Evolutionary conservation across 1,140 invertebrate species (phyloP).

Genomic region (Centruroides sculpturatus): DNA sequence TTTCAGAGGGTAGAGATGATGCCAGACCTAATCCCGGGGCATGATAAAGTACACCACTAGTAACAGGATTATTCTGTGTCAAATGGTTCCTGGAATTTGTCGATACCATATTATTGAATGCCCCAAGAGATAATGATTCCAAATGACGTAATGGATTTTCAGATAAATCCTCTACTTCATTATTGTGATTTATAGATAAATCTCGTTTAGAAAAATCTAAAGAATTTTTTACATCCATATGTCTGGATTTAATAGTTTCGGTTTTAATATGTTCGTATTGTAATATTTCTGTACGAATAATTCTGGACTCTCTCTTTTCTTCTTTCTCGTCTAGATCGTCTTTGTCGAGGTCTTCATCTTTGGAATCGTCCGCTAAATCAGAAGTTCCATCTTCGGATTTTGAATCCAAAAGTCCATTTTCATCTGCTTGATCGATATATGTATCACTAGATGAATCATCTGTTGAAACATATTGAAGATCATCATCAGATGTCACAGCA

Average conservation of each 20-base stretch:
- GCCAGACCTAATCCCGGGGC: slow-evolving; percentile 19
- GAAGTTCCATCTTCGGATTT: slow-evolving; percentile 14
- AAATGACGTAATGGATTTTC: slow-evolving; percentile 57
- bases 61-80: not conserved
- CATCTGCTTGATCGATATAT: slow-evolving; percentile 20
- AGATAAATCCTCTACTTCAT: slow-evolving; percentile 7
- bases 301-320: not conserved
- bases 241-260: not conserved
- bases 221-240: not conserved
- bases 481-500: slow-evolving; percentile 27
- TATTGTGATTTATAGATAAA: not conserved
- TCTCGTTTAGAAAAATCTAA: not conserved
- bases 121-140: slow-evolving; percentile 63
- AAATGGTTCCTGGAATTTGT: not conserved
- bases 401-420: slow-evolving; percentile 12
- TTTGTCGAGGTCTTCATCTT: slow-evolving; percentile 13
- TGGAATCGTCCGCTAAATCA: slow-evolving; percentile 11
- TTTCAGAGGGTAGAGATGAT: not conserved
- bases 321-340: not conserved
- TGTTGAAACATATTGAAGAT: slow-evolving; percentile 13
- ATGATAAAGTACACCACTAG: slow-evolving; percentile 18
- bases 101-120: slow-evolving; percentile 31
- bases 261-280: too few species aligned
- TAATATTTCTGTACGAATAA: too few species aligned
- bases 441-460: slow-evolving; percentile 22